These are phyloP conservation scores for Pterocles burchelli DNA, from an alignment of 2,113 vertebrate genomes.

Conservation along the genomic window DNA sequence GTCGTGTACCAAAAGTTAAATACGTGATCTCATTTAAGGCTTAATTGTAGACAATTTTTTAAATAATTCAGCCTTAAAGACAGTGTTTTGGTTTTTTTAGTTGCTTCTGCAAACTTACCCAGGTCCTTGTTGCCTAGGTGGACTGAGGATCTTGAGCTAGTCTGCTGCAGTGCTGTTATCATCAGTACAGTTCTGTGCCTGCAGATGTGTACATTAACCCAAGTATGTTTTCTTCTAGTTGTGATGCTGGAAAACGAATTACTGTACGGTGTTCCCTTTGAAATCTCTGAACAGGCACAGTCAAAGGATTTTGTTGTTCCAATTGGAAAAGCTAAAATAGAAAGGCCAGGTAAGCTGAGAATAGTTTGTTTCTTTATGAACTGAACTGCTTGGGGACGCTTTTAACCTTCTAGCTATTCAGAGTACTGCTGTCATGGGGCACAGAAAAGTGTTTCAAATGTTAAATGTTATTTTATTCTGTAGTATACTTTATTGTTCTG, in stretches of 20 bases:
- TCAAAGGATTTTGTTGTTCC: constrained; percentile 95
- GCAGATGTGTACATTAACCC: neutral
- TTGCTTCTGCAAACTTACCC: neutral
- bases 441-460: neutral
- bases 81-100: neutral
- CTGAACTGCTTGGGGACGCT: neutral
- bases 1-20: neutral
- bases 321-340: constrained; percentile 96
- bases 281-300: constrained; percentile 87
- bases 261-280: constrained; percentile 95
- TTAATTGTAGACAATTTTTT: neutral
- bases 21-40: neutral
- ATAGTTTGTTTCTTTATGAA: neutral
- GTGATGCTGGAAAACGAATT: constrained; percentile 95
- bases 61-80: neutral
- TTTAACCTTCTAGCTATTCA: neutral
- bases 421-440: neutral
- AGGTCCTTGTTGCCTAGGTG: neutral
- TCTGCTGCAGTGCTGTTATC: neutral
- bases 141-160: neutral
- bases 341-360: constrained; percentile 83
- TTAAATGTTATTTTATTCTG: neutral
- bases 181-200: neutral
- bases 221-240: constrained; percentile 77
- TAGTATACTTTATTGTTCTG: neutral